Evolutionary conservation across 2,888 invertebrate species (phyloP).

Genomic region (Pemphredon lugubris): DNA sequence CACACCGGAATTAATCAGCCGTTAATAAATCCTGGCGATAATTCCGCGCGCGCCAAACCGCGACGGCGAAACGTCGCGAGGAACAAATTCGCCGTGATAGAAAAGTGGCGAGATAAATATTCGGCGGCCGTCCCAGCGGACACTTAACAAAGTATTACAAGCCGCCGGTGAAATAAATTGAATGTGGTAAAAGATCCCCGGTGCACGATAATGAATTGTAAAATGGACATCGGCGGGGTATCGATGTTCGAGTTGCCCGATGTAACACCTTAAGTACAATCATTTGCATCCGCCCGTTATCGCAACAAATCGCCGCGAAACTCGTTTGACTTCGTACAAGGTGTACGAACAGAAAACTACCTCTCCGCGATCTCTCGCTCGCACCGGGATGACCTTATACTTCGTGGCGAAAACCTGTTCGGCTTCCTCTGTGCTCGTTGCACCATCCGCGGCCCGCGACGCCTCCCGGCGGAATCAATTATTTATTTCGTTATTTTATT

Average conservation of each 20-base stretch:
- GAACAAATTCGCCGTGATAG: no score
- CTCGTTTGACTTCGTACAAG: constrained; percentile 47
- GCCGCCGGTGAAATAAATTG: constrained; percentile 32
- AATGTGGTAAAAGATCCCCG: constrained; percentile 8
- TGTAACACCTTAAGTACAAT: constrained; percentile 56
- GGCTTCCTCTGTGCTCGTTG: constrained; percentile 72
- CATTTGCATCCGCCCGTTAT: constrained; percentile 65
- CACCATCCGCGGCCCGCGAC: constrained; percentile 62
- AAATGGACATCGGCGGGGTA: constrained; percentile 25
- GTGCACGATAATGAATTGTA: constrained; percentile 44
- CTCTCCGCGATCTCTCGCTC: constrained; percentile 43
- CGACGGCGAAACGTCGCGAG: not conserved
- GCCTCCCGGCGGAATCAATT: constrained; percentile 80
- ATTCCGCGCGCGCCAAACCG: no score
- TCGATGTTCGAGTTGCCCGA: constrained; percentile 25
- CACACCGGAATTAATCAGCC: not conserved
- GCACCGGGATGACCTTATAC: constrained; percentile 76
- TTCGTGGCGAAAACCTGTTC: constrained; percentile 77
- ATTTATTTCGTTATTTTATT: constrained; percentile 80
- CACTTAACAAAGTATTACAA: constrained; percentile 39
- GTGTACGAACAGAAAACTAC: constrained; percentile 21
- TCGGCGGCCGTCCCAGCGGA: not conserved
- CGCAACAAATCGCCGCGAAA: constrained; percentile 59
- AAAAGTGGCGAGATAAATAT: constrained; percentile 8
- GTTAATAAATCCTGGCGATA: not conserved